These are phyloP conservation scores for Percopsis omiscomaycus DNA, from an alignment of 2,797 vertebrate species.

Conservation along the genomic window DNA sequence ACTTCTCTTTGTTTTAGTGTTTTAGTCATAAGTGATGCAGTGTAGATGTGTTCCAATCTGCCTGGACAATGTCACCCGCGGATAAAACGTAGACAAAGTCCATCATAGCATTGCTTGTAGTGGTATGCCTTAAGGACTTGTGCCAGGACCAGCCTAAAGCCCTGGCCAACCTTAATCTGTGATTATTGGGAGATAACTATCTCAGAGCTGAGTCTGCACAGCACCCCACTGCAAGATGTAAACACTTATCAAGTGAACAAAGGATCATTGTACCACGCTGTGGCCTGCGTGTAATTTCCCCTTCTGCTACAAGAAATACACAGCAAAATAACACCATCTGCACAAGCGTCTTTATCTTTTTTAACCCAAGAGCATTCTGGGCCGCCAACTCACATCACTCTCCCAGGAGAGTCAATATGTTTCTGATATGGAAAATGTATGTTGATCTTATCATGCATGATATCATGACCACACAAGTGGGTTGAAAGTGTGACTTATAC, in stretches of 20 bases:
- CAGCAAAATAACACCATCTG: slow-evolving; percentile 58
- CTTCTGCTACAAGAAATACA: slow-evolving; percentile 48
- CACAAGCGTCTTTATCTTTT: slow-evolving; percentile 25
- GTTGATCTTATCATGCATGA: slow-evolving; percentile 26
- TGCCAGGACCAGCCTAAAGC: slow-evolving; percentile 30
- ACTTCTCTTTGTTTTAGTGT: slow-evolving; percentile 6
- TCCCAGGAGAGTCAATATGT: slow-evolving; percentile 41
- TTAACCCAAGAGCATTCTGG: slow-evolving; percentile 39
- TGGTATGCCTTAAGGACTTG: background rate
- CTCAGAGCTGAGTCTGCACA: slow-evolving; percentile 57
- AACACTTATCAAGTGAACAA: slow-evolving; percentile 70
- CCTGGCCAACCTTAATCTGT: slow-evolving; percentile 45
- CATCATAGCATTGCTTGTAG: slow-evolving; percentile 19
- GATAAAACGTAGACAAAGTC: slow-evolving; percentile 21
- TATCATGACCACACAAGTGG: slow-evolving; percentile 16
- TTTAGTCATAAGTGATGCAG: slow-evolving; percentile 9
- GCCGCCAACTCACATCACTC: slow-evolving; percentile 23
- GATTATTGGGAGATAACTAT: slow-evolving; percentile 64
- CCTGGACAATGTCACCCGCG: slow-evolving; percentile 36
- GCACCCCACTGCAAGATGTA: slow-evolving; percentile 63
- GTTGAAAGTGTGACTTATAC: background rate
- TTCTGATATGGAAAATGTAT: slow-evolving; percentile 39
- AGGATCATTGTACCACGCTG: slow-evolving; percentile 64
- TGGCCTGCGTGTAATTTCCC: slow-evolving; percentile 57
- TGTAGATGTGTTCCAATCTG: slow-evolving; percentile 14